Conservation (phyloP, 35 echinoderm and acorn worm genomes). For the Diadema setosum region DNA sequence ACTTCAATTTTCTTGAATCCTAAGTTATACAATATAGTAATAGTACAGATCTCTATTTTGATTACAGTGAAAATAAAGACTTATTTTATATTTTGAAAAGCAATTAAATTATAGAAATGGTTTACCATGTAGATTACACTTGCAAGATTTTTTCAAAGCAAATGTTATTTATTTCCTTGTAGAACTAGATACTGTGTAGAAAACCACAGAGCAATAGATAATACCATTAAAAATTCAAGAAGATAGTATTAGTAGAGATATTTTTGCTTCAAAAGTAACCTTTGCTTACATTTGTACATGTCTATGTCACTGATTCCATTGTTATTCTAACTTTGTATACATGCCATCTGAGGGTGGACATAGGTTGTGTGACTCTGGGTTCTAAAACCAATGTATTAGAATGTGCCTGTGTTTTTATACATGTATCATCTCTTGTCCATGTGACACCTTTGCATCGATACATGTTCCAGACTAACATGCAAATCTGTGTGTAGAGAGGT, state of each 20-base stretch:
- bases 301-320: too few relatives aligned
- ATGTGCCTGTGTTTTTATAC: too few relatives aligned
- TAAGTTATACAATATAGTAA: slow-evolving; percentile 5
- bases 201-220: slow-evolving; percentile 8
- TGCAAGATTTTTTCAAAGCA: not conserved
- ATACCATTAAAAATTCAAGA: not conserved
- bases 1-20: not conserved
- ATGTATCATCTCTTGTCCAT: too few relatives aligned
- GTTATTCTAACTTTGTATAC: too few relatives aligned
- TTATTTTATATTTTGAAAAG: not conserved
- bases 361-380: too few relatives aligned
- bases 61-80: not conserved
- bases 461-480: too few relatives aligned
- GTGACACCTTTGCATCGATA: too few relatives aligned
- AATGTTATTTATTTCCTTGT: not conserved
- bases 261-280: slow-evolving; percentile 11
- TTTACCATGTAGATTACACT: not conserved
- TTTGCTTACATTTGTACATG: too few relatives aligned
- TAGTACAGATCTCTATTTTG: not conserved
- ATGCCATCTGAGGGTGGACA: too few relatives aligned
- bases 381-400: too few relatives aligned
- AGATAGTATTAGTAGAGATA: slow-evolving; percentile 3
- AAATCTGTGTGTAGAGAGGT: too few relatives aligned
- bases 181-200: not conserved
- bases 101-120: slow-evolving; percentile 19